Evolutionary conservation across 1,140 invertebrate genomes (phyloP).

Genomic region (Megalopta genalis): DNA sequence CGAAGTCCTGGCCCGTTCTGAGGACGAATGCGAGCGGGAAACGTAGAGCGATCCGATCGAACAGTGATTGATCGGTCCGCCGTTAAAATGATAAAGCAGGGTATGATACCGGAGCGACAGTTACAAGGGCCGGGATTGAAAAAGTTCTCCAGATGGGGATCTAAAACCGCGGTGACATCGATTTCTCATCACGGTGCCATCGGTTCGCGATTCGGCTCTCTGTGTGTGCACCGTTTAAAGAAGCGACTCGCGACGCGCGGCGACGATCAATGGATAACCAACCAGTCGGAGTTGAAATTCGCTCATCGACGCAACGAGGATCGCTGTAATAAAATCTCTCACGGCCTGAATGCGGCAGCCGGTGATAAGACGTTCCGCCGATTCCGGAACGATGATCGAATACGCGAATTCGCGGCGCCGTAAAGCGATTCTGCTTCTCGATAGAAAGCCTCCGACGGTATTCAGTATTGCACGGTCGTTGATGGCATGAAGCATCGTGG

Average conservation of each 20-base stretch:
- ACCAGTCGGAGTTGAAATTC: conserved; percentile 1
- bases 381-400: conserved; percentile 25
- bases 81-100: background rate
- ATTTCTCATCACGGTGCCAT: background rate
- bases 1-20: too few species aligned
- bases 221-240: too few species aligned
- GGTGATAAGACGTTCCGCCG: conserved; percentile 6
- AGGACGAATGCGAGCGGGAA: background rate
- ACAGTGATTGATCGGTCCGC: background rate
- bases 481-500: background rate
- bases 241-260: background rate
- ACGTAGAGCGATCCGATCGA: background rate
- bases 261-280: background rate
- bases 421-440: conserved; percentile 13
- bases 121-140: background rate
- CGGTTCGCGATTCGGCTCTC: background rate
- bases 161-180: background rate
- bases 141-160: background rate
- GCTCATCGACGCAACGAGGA: background rate
- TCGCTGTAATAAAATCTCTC: conserved; percentile 18
- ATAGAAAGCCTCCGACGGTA: background rate
- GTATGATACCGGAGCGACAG: background rate
- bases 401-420: background rate
- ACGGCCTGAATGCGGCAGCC: background rate
- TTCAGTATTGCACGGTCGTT: background rate